Percentiles rank a stretch among this genome's conserved stretches.
Evolutionary conservation across 2,113 vertebrate species (phyloP).

Genomic region (Apteryx mantelli): DNA sequence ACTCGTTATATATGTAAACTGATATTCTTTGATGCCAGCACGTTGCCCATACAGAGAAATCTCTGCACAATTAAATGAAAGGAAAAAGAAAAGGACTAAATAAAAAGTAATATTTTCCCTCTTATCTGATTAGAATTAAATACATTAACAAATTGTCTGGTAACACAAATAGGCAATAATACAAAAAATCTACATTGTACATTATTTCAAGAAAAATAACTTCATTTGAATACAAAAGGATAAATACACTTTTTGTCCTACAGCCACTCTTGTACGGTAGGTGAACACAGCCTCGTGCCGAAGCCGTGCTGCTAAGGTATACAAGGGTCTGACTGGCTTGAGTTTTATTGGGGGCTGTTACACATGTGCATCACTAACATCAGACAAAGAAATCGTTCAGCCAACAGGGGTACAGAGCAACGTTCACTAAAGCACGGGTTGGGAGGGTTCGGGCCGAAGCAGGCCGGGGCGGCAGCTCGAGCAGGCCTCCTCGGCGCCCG

Average conservation of each 20-base stretch:
- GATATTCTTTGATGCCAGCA: slow-evolving; percentile 98
- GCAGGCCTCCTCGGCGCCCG: slow-evolving; percentile 79
- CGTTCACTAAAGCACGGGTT: slow-evolving; percentile 94
- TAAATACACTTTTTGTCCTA: slow-evolving; percentile 90
- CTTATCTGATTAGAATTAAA: slow-evolving; percentile 79
- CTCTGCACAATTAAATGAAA: slow-evolving; percentile 88
- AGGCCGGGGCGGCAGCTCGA: slow-evolving; percentile 85
- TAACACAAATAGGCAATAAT: slow-evolving; percentile 95
- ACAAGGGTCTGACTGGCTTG: slow-evolving; percentile 81
- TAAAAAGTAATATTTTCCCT: slow-evolving; percentile 76
- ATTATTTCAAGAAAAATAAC: slow-evolving; percentile 95
- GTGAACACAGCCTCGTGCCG: slow-evolving; percentile 77
- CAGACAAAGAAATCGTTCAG: slow-evolving; percentile 92
- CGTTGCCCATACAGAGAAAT: slow-evolving; percentile 93
- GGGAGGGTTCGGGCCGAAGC: slow-evolving; percentile 77
- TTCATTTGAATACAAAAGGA: slow-evolving; percentile 98
- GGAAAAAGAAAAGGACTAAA: slow-evolving; percentile 73
- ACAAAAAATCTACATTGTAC: slow-evolving; percentile 95
- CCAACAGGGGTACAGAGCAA: slow-evolving; percentile 93
- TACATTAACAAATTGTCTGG: slow-evolving; percentile 88
- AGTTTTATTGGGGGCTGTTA: slow-evolving; percentile 80
- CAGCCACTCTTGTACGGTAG: slow-evolving; percentile 82
- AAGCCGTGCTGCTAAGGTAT: slow-evolving; percentile 78
- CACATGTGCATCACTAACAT: slow-evolving; percentile 95
- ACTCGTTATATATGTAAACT: slow-evolving; percentile 96